phyloP scores from a whole-genome alignment of 1,140 invertebrate species.

The Matsumurasca onukii region DNA sequence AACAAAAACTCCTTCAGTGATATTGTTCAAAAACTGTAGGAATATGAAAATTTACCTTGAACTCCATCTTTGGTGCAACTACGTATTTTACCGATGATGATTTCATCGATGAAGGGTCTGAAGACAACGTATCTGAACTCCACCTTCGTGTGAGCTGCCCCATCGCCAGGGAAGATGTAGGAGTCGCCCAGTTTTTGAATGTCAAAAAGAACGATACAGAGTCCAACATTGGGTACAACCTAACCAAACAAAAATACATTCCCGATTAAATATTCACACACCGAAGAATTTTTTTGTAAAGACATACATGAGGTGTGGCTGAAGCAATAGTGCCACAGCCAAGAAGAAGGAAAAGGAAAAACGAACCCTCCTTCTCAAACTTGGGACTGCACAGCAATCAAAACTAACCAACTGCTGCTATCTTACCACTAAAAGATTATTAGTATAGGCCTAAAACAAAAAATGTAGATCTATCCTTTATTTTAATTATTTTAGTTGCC shows the following conservation, averaged over 20 bases:
- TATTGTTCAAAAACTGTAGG: too few species aligned
- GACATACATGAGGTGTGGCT: neutral
- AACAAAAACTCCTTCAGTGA: too few species aligned
- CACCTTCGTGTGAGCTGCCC: conserved; percentile 89
- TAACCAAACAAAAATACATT: conserved; percentile 56
- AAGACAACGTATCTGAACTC: conserved; percentile 92
- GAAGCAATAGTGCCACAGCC: neutral
- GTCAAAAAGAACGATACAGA: conserved; percentile 91
- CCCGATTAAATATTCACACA: too few species aligned
- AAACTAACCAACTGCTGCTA: too few species aligned
- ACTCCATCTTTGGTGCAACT: conserved; percentile 89
- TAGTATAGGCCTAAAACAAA: conserved; percentile 7
- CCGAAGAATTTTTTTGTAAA: too few species aligned
- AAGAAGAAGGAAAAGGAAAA: neutral
- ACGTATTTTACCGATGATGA: conserved; percentile 88
- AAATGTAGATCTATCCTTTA: neutral
- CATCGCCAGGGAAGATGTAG: conserved; percentile 91
- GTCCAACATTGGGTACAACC: conserved; percentile 89
- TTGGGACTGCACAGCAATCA: too few species aligned
- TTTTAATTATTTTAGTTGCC: too few species aligned
- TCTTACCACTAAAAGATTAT: too few species aligned
- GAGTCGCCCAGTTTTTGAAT: conserved; percentile 85
- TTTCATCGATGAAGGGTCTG: conserved; percentile 89
- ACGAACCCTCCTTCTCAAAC: neutral
- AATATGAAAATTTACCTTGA: conserved; percentile 77